Percentiles rank a stretch among this genome's conserved stretches.
Conservation (phyloP, 2,113 vertebrate genomes). For the Ceyx melanurus region DNA sequence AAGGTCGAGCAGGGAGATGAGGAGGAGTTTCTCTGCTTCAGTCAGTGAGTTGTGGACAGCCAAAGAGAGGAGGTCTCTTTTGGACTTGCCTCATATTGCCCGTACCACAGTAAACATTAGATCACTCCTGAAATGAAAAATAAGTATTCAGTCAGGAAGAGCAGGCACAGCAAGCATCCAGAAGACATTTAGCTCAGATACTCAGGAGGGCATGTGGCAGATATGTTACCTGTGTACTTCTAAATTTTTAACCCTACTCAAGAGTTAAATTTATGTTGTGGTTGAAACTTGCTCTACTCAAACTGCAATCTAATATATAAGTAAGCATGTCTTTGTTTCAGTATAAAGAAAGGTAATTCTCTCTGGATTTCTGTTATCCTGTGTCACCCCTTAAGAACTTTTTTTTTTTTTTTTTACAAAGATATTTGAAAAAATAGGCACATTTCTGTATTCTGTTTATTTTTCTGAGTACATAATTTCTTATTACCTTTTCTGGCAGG, state of each 20-base stretch:
- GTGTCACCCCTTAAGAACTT: not conserved
- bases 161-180: not conserved
- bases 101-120: rapidly evolving
- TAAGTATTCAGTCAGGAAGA: not conserved
- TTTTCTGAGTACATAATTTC: not conserved
- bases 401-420: not conserved
- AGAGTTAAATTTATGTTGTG: not conserved
- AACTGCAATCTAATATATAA: not conserved
- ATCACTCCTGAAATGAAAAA: not conserved
- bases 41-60: not conserved
- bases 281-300: not conserved
- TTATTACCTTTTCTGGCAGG: not conserved
- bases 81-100: not conserved
- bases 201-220: not conserved
- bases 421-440: rapidly evolving
- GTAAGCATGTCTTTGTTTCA: not conserved
- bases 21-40: not conserved
- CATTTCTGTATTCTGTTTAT: not conserved
- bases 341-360: not conserved
- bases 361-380: not conserved
- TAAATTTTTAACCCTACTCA: not conserved
- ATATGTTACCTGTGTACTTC: not conserved
- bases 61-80: not conserved
- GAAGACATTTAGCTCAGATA: not conserved
- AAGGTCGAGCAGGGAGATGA: rapidly evolving